These are phyloP conservation scores for Empis livida DNA, from an alignment of 2,888 invertebrate species.

Conservation along the genomic window DNA sequence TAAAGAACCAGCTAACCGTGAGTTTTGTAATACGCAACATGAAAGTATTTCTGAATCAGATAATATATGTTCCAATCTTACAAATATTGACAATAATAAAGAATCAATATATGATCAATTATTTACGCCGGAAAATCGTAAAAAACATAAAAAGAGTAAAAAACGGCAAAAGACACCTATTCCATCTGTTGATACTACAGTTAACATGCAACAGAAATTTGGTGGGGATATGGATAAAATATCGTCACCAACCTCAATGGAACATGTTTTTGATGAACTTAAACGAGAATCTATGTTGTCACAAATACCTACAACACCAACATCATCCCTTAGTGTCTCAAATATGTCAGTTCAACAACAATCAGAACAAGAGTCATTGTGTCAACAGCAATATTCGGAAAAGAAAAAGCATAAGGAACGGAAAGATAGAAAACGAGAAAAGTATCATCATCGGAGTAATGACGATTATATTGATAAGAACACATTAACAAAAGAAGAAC, in stretches of 20 bases:
- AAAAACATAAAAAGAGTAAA: constrained; percentile 76
- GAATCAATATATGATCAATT: constrained; percentile 27
- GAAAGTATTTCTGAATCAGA: constrained; percentile 16
- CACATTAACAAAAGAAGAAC: constrained; percentile 32
- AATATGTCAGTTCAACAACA: not conserved
- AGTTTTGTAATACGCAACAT: constrained; percentile 4
- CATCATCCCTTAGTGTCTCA: constrained; percentile 9
- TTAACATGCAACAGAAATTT: not conserved
- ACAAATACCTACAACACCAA: constrained; percentile 11
- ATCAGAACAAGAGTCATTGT: constrained; percentile 20
- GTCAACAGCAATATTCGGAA: constrained; percentile 37
- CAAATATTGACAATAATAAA: constrained; percentile 36
- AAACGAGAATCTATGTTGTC: constrained; percentile 30
- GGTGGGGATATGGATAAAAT: constrained; percentile 20
- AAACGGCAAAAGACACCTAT: constrained; percentile 54
- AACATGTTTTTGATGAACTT: constrained; percentile 39
- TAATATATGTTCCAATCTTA: constrained; percentile 13
- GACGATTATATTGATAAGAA: constrained; percentile 20
- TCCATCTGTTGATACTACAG: constrained; percentile 12
- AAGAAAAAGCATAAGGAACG: constrained; percentile 34
- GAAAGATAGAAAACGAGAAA: constrained; percentile 34
- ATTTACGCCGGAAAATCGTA: constrained; percentile 45
- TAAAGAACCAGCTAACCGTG: constrained; percentile 9
- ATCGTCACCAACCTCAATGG: constrained; percentile 21
- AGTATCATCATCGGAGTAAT: constrained; percentile 21